phyloP scores from a whole-genome alignment of 92 coral and sea anemone genomes.

The Anthopleura xanthogrammica region DNA sequence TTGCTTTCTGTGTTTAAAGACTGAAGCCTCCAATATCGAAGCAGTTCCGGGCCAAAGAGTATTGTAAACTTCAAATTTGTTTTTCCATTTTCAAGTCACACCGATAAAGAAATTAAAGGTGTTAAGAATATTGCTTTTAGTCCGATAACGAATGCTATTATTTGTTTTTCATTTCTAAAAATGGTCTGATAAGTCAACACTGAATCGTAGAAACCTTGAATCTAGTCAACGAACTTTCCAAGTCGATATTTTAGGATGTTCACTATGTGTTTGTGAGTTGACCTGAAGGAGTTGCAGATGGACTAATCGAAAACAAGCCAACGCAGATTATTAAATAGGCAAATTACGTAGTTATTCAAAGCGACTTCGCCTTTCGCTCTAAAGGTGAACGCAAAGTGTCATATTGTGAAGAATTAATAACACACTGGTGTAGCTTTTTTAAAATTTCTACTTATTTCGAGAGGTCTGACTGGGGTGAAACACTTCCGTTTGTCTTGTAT shows the following conservation, averaged over 20 bases:
- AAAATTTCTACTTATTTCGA: not conserved
- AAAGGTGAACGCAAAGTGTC: not conserved
- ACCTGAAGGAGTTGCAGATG: not conserved
- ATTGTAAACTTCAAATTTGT: not conserved
- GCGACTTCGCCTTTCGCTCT: not conserved
- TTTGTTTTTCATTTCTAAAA: conserved; percentile 5
- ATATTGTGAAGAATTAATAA: not conserved
- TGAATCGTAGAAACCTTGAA: not conserved
- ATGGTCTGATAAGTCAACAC: not conserved
- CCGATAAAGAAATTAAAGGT: not conserved
- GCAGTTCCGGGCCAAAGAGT: not conserved
- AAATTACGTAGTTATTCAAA: not conserved
- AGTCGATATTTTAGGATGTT: not conserved
- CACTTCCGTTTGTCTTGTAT: too few species aligned
- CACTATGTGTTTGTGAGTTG: not conserved
- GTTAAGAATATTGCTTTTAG: not conserved
- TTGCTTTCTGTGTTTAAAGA: not conserved
- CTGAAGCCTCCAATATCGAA: not conserved
- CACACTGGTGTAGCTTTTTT: not conserved
- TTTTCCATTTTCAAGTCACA: not conserved
- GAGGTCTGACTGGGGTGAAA: too few species aligned
- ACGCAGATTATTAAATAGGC: not conserved
- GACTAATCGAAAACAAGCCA: not conserved
- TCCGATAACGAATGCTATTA: not conserved
- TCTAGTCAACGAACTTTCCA: not conserved